Conservation (phyloP, 2,113 vertebrate species). For the Notothenia rossii region DNA sequence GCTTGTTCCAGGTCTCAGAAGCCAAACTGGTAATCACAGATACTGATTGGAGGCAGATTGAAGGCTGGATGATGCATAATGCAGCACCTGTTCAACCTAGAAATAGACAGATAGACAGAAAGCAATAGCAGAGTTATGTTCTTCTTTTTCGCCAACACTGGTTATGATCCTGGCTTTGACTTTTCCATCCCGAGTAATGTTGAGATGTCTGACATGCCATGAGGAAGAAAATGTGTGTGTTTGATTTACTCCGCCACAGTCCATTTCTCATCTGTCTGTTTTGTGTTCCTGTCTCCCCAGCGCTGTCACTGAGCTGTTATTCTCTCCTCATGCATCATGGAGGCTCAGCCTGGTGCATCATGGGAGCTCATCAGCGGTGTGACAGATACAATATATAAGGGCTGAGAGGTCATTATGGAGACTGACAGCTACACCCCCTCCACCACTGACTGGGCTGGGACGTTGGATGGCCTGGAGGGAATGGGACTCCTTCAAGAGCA, state of each 20-base stretch:
- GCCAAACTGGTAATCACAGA: constrained; percentile 54
- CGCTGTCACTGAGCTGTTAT: constrained; percentile 53
- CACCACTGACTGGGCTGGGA: constrained; percentile 75
- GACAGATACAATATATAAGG: constrained; percentile 70
- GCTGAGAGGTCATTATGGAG: constrained; percentile 84
- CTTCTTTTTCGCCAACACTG: neutral
- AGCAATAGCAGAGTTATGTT: neutral
- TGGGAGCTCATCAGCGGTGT: constrained; percentile 68
- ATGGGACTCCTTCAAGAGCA: constrained; percentile 54
- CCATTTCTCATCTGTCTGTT: constrained; percentile 64
- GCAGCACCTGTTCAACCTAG: constrained; percentile 51
- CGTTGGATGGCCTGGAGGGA: constrained; percentile 69
- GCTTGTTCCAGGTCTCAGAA: constrained; percentile 46
- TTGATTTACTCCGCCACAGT: constrained; percentile 36
- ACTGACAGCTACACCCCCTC: constrained; percentile 83
- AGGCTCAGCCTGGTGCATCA: constrained; percentile 68
- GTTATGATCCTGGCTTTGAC: constrained; percentile 16
- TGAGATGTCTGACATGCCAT: constrained; percentile 9
- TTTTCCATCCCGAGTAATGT: constrained; percentile 29
- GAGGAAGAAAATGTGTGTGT: constrained; percentile 45
- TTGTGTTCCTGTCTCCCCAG: constrained; percentile 67
- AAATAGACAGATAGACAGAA: constrained; percentile 7
- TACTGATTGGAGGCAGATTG: constrained; percentile 57
- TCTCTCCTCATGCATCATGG: constrained; percentile 66
- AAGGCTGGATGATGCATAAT: constrained; percentile 57